A percentile compares a stretch with the other conserved stretches of the same genome.
phyloP scores from a whole-genome alignment of 2,888 invertebrate species.

The Meloe dianella region DNA sequence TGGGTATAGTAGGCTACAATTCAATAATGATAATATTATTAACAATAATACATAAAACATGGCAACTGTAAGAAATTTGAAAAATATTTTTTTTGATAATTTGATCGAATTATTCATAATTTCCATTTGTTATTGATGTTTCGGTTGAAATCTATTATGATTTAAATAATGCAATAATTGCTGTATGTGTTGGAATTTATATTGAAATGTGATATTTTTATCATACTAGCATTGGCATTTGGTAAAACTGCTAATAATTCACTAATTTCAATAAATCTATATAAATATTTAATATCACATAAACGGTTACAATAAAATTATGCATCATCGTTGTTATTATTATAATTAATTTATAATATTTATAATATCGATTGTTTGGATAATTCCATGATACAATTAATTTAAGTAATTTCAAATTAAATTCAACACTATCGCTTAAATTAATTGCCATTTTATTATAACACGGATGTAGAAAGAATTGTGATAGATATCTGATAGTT shows the following conservation, averaged over 20 bases:
- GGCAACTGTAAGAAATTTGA: conserved; percentile 7
- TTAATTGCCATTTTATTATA: background rate
- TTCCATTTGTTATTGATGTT: conserved; percentile 10
- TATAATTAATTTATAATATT: background rate
- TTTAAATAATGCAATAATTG: conserved; percentile 15
- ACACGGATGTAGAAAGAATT: too few species aligned
- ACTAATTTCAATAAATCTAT: background rate
- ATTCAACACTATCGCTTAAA: background rate
- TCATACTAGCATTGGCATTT: background rate
- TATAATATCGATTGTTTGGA: background rate
- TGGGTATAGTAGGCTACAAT: conserved; percentile 8
- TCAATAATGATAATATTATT: background rate
- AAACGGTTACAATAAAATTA: background rate
- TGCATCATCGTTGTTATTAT: background rate
- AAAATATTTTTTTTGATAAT: conserved; percentile 17
- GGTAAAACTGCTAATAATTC: background rate
- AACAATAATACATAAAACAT: conserved; percentile 8
- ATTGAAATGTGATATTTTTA: background rate
- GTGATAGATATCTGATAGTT: too few species aligned
- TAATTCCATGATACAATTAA: background rate
- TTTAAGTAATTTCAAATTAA: background rate
- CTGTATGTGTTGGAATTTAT: background rate
- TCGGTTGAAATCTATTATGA: conserved; percentile 14
- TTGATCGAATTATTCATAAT: conserved; percentile 13
- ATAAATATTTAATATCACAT: background rate